Evolutionary conservation across 2,888 invertebrate species (phyloP), one percentile per base, ranked within the genome.

Genomic region (Petrolisthes manimaculis): DNA sequence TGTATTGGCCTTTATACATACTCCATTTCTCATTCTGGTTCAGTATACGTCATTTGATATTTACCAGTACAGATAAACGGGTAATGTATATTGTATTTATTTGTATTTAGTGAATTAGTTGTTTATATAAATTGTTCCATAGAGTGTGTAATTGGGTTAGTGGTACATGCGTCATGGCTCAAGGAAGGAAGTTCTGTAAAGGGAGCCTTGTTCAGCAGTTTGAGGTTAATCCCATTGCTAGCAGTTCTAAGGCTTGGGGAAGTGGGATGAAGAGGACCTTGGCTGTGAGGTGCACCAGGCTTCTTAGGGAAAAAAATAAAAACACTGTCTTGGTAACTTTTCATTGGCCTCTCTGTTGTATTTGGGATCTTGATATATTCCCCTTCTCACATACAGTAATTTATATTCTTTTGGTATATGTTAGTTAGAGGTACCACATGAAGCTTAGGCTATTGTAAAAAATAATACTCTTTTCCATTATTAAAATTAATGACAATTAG

Each of bases 171-270:
- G 82, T 82, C 82, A 82, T 12, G 24, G 51, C 24, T 24, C 9
- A 12, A 74, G 74, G 61, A 51, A 83, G 84, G 84, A 61, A 78
- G 77, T 77, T 21, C 8, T 5, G n/a, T 75, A 9, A 0, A n/a
- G 56, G 8, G 61, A 61, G 3, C 80, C 61, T n/a, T 5, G 24
- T 21, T 24, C 12, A 24, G 56, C 78, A 18, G 9, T 37, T 84
- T 78, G 37, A 55, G 78, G 84, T 53, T 84, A 84, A 84, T 84
- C 84, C 78, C 56, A 37, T 84, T 84, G 53, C 51, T 6, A 9
- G 61, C 84, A 84, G 78, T 84, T 84, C 9, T 18, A 9, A 24
- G 84, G 84, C 78, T 84, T 84, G 78, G 51, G 24, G 8, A 77
- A 78, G 78, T 84, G 18, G 67, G 84, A 84, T 84, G 84, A 84